These are phyloP conservation scores for Rousettus leschenaultii DNA, from an alignment of 2,113 vertebrate genomes.

Conservation along the genomic window DNA sequence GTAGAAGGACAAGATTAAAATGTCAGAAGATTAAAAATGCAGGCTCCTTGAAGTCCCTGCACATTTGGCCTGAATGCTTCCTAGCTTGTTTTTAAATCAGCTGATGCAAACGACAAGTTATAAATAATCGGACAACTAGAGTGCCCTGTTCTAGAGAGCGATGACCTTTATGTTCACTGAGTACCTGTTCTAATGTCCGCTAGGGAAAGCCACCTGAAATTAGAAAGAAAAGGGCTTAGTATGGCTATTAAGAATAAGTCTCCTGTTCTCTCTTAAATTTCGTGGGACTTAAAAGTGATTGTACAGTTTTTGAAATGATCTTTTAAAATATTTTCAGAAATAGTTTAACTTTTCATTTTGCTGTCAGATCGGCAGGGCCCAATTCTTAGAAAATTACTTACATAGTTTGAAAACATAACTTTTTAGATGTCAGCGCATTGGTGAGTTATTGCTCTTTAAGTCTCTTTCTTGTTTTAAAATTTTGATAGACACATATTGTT, in stretches of 20 bases:
- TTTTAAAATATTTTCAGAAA: neutral
- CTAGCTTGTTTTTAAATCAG: slow-evolving; percentile 59
- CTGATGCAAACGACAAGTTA: slow-evolving; percentile 50
- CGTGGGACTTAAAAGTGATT: neutral
- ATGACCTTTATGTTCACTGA: slow-evolving; percentile 36
- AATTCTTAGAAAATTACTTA: neutral
- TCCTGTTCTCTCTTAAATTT: slow-evolving; percentile 58
- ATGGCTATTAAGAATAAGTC: slow-evolving; percentile 39
- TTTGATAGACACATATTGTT: neutral
- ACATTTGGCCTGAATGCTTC: slow-evolving; percentile 37
- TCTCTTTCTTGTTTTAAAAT: neutral
- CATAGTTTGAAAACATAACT: slow-evolving; percentile 11
- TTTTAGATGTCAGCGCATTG: neutral
- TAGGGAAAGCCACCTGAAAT: slow-evolving; percentile 52
- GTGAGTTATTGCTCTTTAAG: neutral
- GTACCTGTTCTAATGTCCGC: neutral
- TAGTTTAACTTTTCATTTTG: neutral
- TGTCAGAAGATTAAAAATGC: neutral
- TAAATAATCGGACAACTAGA: slow-evolving; percentile 53
- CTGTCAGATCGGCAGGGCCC: neutral
- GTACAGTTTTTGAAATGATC: neutral
- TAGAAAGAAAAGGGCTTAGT: slow-evolving; percentile 57
- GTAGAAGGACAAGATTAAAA: neutral
- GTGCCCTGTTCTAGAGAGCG: neutral
- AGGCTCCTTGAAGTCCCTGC: neutral